phyloP scores from a whole-genome alignment of 2,888 invertebrate species.

The Morpho deidamia region DNA sequence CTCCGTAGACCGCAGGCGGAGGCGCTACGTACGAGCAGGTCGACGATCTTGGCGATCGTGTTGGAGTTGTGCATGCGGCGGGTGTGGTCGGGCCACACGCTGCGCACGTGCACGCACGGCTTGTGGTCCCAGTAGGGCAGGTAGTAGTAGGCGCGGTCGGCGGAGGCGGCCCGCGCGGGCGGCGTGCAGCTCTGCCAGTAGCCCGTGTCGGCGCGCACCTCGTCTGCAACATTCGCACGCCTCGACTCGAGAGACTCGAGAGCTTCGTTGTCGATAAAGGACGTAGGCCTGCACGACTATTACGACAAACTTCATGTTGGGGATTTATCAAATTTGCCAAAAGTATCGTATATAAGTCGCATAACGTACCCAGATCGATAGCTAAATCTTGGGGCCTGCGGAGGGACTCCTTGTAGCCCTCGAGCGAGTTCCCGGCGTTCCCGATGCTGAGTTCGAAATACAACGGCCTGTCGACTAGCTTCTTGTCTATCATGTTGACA shows the following conservation, averaged over 20 bases:
- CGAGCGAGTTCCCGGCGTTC: conserved; percentile 90
- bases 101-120: conserved; percentile 91
- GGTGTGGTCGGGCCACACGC: conserved; percentile 90
- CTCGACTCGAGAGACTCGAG: too few relatives aligned
- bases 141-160: conserved; percentile 86
- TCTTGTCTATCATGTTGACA: conserved; percentile 92
- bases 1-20: too few relatives aligned
- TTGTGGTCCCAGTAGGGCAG: conserved; percentile 92
- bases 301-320: too few relatives aligned
- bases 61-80: conserved; percentile 93
- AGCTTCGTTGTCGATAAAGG: too few relatives aligned
- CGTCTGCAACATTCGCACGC: conserved; percentile 69
- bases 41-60: conserved; percentile 75
- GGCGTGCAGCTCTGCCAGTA: conserved; percentile 90
- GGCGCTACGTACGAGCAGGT: background rate
- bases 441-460: conserved; percentile 93
- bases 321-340: too few relatives aligned
- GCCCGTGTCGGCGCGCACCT: conserved; percentile 76
- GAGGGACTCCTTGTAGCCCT: conserved; percentile 85
- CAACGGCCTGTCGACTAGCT: conserved; percentile 86
- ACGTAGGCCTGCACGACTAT: too few relatives aligned
- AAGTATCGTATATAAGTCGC: too few relatives aligned
- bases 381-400: conserved; percentile 74
- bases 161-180: conserved; percentile 83
- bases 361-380: conserved; percentile 39